Evolutionary conservation across 2,888 invertebrate genomes (phyloP), one percentile per base, ranked within the genome.

Genomic region (Drosophila emarginata): DNA sequence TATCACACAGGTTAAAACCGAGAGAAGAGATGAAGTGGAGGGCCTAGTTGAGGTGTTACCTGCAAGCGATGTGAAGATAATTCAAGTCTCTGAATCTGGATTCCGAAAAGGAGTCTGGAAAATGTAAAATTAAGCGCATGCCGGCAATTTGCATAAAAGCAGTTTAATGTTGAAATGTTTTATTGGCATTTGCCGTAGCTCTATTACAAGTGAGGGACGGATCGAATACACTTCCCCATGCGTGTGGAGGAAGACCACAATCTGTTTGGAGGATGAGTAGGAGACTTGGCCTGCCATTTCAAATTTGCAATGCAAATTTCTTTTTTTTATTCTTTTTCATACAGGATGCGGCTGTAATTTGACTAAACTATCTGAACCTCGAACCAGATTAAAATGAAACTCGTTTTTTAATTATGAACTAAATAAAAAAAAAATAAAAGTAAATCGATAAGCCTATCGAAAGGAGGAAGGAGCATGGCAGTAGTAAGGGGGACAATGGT

Each of bases 131-230:
- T 76, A 84, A 89, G 87, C 83, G 88, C 81, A 80, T 78, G 82
- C 82, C 80, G 80, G 77, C 77, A 79, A 89, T 89, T 89, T 88
- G 89, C 88, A 88, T 88, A 88, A 88, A 88, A 88, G 88, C 88
- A 87, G 88, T 88, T 89, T 89, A 88, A 89, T 88, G 89, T 88
- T 88, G 80, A 87, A 87, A 89, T 77, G 80, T 84, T 84, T 88
- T 89, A 87, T 87, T 87, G 89, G 45, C 45, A 89, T 82, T 85
- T 80, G 81, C 72, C 36, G 18, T 32, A 75, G 78, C 79, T 88
- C 78, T 87, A 80, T 88, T 83, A 86, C 86, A 72, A 6, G 28
- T 5, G n/a, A 4, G 5, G 50, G 14, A 58, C 50, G 14, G 23
- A 28, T 6, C 11, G 32, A 1, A 9, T 37, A 36, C 12, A 40